Base-by-base conservation (phyloP, 1,140 invertebrate genomes). In the Drosophila ananassae region DNA sequence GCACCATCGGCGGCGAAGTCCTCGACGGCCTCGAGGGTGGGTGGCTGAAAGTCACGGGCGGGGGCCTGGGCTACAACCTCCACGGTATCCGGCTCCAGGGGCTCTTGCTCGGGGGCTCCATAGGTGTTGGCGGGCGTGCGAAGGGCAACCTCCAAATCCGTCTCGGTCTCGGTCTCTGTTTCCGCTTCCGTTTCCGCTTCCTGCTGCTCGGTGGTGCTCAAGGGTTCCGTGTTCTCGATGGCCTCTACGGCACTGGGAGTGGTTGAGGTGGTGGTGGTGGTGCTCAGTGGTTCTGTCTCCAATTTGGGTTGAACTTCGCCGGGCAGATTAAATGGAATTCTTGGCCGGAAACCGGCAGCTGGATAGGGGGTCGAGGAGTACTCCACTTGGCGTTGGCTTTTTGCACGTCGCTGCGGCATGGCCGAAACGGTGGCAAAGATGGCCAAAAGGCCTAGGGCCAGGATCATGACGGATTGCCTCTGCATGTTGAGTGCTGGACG, bases 331-430 rank as follows among this genome's bases (percentile, higher is more conserved):
- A 91, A 91, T 3, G 90, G 32, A 10, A 91, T 78, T 13, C 58
- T 73, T 4, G 90, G 90, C 8, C 90, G 77, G 50, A 91, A 91
- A 3, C 90, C 90, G 21, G 90, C 85, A 2, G 85, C 77, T 21
- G 90, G 90, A 62, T 91, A 91, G 3, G 87, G 87, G 2, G 90
- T 91, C 61, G 77, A 75, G 6, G 89, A 69, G 41, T 85, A 59
- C 52, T 85, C 84, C 59, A 91, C 74, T 62, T 91, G 90, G 7
- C 90, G 85, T 32, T 91, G 84, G 22, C 85, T 90, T 58, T 89
- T 89, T 7, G 8, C 41, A 4, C 66, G 82, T 2, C 83, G 72
- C 50, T 76, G 83, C 1, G 83, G 83, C 69, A 76, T 73, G 1
- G 79, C 79, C 22, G 72, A 51, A 9, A 66, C 41, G 55, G 50